Percentiles rank a stretch among this genome's conserved stretches.
These are phyloP conservation scores for Drosophila equinoxialis DNA, from an alignment of 1,140 invertebrate species.

Conservation along the genomic window DNA sequence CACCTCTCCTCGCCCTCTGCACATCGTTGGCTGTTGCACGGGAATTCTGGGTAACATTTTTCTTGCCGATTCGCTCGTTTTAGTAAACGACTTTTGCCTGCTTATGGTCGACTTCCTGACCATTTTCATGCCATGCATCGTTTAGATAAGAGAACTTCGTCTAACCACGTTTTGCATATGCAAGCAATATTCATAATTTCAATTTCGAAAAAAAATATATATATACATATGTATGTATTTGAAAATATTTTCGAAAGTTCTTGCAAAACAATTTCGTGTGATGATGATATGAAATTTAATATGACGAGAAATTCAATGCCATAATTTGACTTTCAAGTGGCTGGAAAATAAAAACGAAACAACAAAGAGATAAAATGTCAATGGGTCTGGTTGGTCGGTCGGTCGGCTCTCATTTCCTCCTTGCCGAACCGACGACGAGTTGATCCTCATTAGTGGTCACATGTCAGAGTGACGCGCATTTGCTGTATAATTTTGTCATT, in stretches of 20 bases:
- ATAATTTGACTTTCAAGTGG: conserved; percentile 74
- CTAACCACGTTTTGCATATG: conserved; percentile 3
- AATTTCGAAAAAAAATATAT: background rate
- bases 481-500: conserved; percentile 81
- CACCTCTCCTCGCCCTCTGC: background rate
- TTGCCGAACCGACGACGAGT: conserved; percentile 48
- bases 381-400: background rate
- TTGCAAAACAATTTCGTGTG: background rate
- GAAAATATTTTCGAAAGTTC: conserved; percentile 3
- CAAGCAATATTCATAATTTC: conserved; percentile 29
- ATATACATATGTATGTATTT: background rate
- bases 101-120: conserved; percentile 62
- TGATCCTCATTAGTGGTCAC: conserved; percentile 81
- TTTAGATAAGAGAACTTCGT: conserved; percentile 59
- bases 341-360: conserved; percentile 41
- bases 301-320: conserved; percentile 65
- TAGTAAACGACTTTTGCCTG: conserved; percentile 47
- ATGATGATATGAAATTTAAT: conserved; percentile 52
- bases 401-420: background rate
- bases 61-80: conserved; percentile 40
- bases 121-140: conserved; percentile 46
- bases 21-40: background rate
- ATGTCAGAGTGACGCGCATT: conserved; percentile 72
- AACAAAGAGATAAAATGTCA: conserved; percentile 23
- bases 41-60: background rate